phyloP scores from a whole-genome alignment of 1,140 invertebrate genomes.

The Drosophila kikkawai region DNA sequence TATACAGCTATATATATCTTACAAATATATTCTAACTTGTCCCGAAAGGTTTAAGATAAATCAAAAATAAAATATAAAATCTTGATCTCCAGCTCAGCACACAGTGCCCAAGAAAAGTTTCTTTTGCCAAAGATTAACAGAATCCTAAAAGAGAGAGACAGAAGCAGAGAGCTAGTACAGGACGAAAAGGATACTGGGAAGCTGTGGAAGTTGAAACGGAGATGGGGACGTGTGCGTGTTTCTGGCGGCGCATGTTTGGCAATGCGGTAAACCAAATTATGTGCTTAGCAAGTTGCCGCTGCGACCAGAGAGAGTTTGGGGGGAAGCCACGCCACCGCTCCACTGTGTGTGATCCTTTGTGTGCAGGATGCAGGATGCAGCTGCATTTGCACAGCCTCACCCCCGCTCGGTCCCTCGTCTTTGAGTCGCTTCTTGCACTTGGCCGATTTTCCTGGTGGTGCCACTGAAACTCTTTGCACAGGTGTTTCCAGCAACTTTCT shows the following conservation, averaged over 20 bases:
- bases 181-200: conserved; percentile 4
- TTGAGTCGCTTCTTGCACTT: conserved; percentile 43
- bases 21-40: no score
- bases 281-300: conserved; percentile 67
- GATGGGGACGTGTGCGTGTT: conserved; percentile 46
- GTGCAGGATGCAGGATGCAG: conserved; percentile 43
- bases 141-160: conserved; percentile 11
- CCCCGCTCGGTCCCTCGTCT: background rate
- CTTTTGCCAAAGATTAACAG: conserved; percentile 67
- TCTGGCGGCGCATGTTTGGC: conserved; percentile 63
- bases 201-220: background rate
- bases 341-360: conserved; percentile 36
- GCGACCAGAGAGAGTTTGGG: conserved; percentile 31
- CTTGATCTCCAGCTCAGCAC: background rate
- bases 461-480: conserved; percentile 42
- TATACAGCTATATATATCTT: no score
- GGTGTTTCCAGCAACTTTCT: conserved; percentile 58
- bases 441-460: conserved; percentile 35
- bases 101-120: conserved; percentile 61
- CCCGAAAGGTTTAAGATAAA: no score
- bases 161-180: background rate
- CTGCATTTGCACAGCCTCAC: conserved; percentile 57
- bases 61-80: background rate
- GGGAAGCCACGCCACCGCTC: conserved; percentile 5
- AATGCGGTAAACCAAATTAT: conserved; percentile 75